Base-by-base conservation (phyloP, 2,797 vertebrate genomes). In the Enteromius thamalakanensis region DNA sequence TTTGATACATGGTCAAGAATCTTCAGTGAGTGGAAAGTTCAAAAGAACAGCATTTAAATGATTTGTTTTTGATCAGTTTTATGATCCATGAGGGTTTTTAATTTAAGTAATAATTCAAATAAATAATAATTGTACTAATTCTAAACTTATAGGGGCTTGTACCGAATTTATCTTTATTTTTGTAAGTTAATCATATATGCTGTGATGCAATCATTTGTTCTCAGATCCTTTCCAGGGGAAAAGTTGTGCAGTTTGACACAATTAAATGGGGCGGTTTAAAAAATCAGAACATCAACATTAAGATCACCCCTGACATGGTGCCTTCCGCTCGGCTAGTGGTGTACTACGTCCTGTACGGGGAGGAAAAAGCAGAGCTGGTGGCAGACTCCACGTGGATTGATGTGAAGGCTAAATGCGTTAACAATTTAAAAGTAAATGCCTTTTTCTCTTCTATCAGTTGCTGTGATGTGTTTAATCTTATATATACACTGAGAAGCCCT, bases 311-410 rank as follows among this genome's bases (percentile, higher is more conserved):
- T 3, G 82, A 92, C 83, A 99, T 99, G 98, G 95, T 95, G 67
- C 98, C 98, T 9, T 98, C 97, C 32, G 91, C 96, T 23, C 94
- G 98, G 2, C 91, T 99, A 60, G 85, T 99, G 87, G 96, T 97
- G 81, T 99, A 97, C 89, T 98, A 97, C 90, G 92, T 97, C 49
- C 90, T 96, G 68, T 91, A 78, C 1, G 96, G 94, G 68, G 96
- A 97, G 86, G 88, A 92, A 26, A 92, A 84, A 0, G 91, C 95
- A 0, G 97, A 99, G 89, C 89, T 99, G 80, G 97, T 99, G 78
- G 96, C 96, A 2, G 97, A 99, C 89, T 97, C 97, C 0, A 86
- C 96, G 6, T 98, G 97, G 97, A 85, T 99, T 81, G 91, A 96
- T 0, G 91, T 99, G 81, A 92, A 90, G 72, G 96, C 93, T 85